These are phyloP conservation scores for Tinea trinotella DNA, from an alignment of 2,888 invertebrate genomes.

Conservation along the genomic window DNA sequence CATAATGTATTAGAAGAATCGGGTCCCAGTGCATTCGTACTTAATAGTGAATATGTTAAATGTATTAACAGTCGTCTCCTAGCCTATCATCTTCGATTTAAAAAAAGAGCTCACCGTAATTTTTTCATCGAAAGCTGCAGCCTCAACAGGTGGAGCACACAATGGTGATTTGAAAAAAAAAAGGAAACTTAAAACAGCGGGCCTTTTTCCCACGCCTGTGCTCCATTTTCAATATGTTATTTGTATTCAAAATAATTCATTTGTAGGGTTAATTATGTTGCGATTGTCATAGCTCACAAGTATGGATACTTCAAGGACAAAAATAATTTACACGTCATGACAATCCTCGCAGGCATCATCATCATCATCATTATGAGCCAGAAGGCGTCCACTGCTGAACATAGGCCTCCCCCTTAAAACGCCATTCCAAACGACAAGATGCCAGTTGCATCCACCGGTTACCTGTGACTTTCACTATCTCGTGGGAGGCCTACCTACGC, in stretches of 20 bases:
- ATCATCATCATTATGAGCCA: too few species aligned
- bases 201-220: conserved; percentile 66
- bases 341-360: too few species aligned
- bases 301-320: not conserved
- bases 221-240: conserved; percentile 13
- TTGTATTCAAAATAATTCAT: conserved; percentile 5
- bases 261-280: not conserved
- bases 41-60: too few species aligned
- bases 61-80: not conserved
- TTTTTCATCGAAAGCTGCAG: conserved; percentile 68
- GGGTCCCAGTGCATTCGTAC: too few species aligned
- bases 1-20: too few species aligned
- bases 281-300: not conserved
- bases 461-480: too few species aligned
- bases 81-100: conserved; percentile 2
- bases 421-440: too few species aligned
- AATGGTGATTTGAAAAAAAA: conserved; percentile 65
- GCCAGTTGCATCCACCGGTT: too few species aligned
- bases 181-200: conserved; percentile 58
- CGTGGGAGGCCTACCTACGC: too few species aligned
- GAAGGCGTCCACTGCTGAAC: too few species aligned
- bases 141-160: conserved; percentile 68
- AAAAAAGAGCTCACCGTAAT: conserved; percentile 51
- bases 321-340: not conserved
- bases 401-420: too few species aligned